Evolutionary conservation across 2,888 invertebrate species (phyloP), one percentile per base, ranked within the genome.

Genomic region (Spisula subtruncata): DNA sequence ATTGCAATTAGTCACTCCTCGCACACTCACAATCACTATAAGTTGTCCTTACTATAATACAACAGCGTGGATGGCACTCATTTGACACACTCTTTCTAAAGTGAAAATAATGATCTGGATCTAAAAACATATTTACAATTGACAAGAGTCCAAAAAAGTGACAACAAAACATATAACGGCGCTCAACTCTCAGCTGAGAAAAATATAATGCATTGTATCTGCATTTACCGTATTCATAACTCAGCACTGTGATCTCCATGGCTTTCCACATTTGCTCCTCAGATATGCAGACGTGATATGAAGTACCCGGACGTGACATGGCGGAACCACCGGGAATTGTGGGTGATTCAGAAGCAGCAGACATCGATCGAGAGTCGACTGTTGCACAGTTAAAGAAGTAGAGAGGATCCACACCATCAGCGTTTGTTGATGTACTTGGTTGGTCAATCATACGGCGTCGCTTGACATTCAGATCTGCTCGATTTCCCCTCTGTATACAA

Each of bases 251-350:
- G 14, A 92, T 85, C 66, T 94, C 93, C 87, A 94, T 90, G 0
- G 94, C 93, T 80, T 91, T 93, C 87, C 91, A 86, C 83, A 90
- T 91, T 20, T 94, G 94, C 66, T 94, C 93, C 29, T 93, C 92
- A 12, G 92, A 86, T 32, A 93, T 89, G 66, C 88, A 71, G 12
- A 90, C 54, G 51, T 91, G 84, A 80, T 89, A 89, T 35, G 91
- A 90, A 0, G 92, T 92, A 16, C 83, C 90, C 1, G 90, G 86
- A 46, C 93, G 88, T 71, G 93, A 91, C 71, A 87, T 81, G 14
- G 86, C 46, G 18, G 89, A 85, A 16, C 56, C 29, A 20, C 82
- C 20, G 0, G 86, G 83, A 12, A 81, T 46, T 12, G 81, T 81
- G n/a, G 88, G 71, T 25, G 89, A 89, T 79, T 56, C 56, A 1